Conservation (phyloP, 1,140 invertebrate species). For the Aphaenogaster ashmeadi region DNA sequence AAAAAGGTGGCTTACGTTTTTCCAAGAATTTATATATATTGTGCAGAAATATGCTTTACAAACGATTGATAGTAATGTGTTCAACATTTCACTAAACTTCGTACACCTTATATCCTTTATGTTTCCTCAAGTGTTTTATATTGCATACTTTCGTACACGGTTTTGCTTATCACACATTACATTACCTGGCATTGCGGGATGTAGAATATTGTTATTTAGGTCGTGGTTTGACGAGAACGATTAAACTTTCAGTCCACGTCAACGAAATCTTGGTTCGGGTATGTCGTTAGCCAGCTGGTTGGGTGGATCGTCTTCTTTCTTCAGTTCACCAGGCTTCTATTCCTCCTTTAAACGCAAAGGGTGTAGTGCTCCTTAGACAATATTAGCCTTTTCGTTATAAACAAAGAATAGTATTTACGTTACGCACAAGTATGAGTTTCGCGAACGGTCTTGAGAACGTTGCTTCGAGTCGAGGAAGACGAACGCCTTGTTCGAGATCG, state of each 20-base stretch:
- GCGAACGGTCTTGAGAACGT: conserved; percentile 68
- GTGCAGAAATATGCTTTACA: conserved; percentile 29
- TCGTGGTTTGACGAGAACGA: conserved; percentile 62
- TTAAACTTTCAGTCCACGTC: conserved; percentile 82
- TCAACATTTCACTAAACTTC: not conserved
- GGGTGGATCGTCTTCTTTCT: conserved; percentile 81
- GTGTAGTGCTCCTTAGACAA: conserved; percentile 10
- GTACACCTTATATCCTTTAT: not conserved
- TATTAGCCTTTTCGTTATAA: not conserved
- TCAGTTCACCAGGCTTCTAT: conserved; percentile 73
- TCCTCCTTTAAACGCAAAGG: conserved; percentile 62
- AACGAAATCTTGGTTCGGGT: conserved; percentile 79
- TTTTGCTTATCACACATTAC: not conserved
- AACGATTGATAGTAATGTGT: not conserved
- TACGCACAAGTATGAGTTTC: conserved; percentile 25
- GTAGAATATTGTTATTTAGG: conserved; percentile 30
- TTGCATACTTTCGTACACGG: not conserved
- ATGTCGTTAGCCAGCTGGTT: conserved; percentile 79
- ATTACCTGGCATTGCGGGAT: not conserved
- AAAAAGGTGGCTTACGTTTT: not conserved
- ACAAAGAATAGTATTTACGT: conserved; percentile 13
- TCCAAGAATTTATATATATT: not conserved
- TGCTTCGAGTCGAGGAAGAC: conserved; percentile 60
- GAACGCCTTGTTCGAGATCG: conserved; percentile 53
- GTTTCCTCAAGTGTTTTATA: not conserved